Base-by-base conservation (phyloP, 2,797 vertebrate genomes). In the Macropus fuliginosus region DNA sequence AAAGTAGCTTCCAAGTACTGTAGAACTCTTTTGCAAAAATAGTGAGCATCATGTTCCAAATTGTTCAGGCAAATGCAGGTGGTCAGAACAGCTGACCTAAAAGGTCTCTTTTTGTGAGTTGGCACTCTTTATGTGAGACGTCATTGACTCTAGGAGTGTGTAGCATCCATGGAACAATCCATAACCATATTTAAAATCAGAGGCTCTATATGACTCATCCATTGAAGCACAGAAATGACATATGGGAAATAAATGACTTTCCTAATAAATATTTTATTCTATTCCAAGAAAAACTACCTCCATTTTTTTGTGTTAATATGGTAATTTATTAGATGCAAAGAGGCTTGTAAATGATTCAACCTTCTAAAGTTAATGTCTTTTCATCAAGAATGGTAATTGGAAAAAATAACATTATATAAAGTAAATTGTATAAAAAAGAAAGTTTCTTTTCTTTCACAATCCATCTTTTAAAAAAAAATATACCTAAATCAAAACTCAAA, bases 311-410 rank as follows among this genome's bases (percentile, higher is more conserved):
- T 16, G 52, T 40, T 59, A 54, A 52, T 57, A 46, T 13, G n/a
- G 34, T 54, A 50, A 93, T 92, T 92, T 52, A 16, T 91, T 94
- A 90, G 87, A 29, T 56, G 28, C 66, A 94, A 56, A 95, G 40
- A 92, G 4, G 92, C 40, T 0, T 40, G 27, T 87, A 29, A 95
- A 55, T 18, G 28, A 29, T 56, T 56, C 55, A 91, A 81, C 34
- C 66, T 81, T 24, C 21, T 93, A 29, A 91, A 97, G 93, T 27
- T 59, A 90, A n/a, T 14, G 4, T 91, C 14, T 92, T 95, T 95
- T 92, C 54, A 90, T 93, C 56, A 95, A 96, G 90, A 95, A 94
- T 0, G 56, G 0, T 40, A 24, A 74, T 81, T 91, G 50, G 91
- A 95, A 95, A 81, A 24, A 55, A 93, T 94, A 93, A n/a, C 13